A percentile compares a stretch with the other conserved stretches of the same genome.
Conservation (phyloP, 2,113 vertebrate genomes). For the Prunella himalayana region DNA sequence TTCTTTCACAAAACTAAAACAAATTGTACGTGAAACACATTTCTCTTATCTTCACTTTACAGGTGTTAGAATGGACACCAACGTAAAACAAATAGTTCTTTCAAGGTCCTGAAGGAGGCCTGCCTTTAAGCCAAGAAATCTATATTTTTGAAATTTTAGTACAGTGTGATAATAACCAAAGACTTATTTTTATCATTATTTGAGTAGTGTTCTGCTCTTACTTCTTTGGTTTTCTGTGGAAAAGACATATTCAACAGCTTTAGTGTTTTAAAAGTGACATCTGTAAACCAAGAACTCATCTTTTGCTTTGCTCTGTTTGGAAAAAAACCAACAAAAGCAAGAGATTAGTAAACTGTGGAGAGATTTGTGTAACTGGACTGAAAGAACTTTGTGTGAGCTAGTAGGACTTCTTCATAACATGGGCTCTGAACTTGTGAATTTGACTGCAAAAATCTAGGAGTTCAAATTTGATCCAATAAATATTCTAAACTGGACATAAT, state of each 20-base stretch:
- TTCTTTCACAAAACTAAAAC: not conserved
- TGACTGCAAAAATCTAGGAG: not conserved
- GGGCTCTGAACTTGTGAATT: not conserved
- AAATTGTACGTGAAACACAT: not conserved
- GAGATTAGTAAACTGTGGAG: not conserved
- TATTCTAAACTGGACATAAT: not conserved
- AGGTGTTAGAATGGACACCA: not conserved
- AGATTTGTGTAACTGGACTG: not conserved
- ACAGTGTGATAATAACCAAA: not conserved
- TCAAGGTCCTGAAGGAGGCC: not conserved
- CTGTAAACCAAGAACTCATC: not conserved
- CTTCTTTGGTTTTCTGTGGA: not conserved
- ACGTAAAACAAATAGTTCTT: not conserved
- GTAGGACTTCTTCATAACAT: not conserved
- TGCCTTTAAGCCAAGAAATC: not conserved
- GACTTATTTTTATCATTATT: not conserved
- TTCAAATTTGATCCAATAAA: slow-evolving; percentile 10
- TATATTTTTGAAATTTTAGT: not conserved
- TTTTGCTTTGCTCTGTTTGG: not conserved
- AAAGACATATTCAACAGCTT: not conserved
- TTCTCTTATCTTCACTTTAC: not conserved
- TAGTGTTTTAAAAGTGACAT: not conserved
- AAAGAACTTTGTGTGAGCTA: not conserved
- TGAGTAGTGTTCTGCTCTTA: not conserved
- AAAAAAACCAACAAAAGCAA: not conserved